These are phyloP conservation scores for Littorina saxatilis DNA, from an alignment of 1,140 invertebrate genomes.

Conservation along the genomic window DNA sequence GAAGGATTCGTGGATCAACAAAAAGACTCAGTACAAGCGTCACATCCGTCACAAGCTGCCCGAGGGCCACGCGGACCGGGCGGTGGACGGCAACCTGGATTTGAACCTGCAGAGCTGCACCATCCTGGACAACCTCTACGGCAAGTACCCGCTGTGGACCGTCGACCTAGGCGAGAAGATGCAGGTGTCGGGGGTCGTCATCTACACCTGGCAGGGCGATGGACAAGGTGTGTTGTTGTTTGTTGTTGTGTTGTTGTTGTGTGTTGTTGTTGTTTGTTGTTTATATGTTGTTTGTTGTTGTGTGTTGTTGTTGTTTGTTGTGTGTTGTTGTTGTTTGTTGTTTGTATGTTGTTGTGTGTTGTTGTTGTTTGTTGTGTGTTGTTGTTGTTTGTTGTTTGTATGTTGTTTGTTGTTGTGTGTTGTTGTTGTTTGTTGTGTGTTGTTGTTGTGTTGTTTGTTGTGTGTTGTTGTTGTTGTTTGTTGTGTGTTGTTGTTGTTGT, in stretches of 20 bases:
- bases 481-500: conserved; percentile 1
- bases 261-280: neutral
- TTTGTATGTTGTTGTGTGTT: neutral
- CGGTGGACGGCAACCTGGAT: conserved; percentile 77
- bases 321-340: neutral
- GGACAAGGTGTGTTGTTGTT: conserved; percentile 77
- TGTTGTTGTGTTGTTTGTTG: neutral
- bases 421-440: neutral
- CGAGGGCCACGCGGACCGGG: conserved; percentile 75
- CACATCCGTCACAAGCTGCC: conserved; percentile 67
- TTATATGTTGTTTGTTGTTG: neutral
- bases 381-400: neutral
- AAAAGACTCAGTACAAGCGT: conserved; percentile 77
- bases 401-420: neutral
- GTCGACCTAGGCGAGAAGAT: conserved; percentile 77
- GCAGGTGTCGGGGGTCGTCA: conserved; percentile 76
- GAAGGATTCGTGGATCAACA: conserved; percentile 79
- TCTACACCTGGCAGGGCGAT: conserved; percentile 79
- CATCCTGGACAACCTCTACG: conserved; percentile 79
- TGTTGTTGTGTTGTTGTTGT: neutral
- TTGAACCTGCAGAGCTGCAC: conserved; percentile 76
- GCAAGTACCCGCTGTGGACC: conserved; percentile 79
- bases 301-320: neutral
- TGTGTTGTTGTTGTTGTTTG: neutral
- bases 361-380: neutral